These are phyloP conservation scores for Ochotona princeps DNA, from an alignment of 2,113 vertebrate species.

Conservation along the genomic window DNA sequence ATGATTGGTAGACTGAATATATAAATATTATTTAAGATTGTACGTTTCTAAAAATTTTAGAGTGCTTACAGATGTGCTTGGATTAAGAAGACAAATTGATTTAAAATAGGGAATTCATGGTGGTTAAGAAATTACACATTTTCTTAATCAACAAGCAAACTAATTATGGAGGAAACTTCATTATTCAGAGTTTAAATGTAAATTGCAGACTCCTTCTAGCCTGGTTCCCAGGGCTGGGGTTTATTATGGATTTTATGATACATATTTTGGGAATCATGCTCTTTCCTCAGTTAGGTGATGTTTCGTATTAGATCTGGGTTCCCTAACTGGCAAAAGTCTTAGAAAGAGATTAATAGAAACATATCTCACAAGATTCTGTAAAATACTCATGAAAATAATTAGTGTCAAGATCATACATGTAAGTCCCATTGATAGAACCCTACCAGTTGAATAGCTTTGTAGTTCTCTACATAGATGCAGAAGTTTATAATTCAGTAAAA, in stretches of 20 bases:
- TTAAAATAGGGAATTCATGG: constrained; percentile 22
- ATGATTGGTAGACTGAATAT: neutral
- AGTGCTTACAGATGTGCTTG: neutral
- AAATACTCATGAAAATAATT: neutral
- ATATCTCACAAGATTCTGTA: neutral
- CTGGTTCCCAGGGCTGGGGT: neutral
- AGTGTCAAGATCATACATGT: neutral
- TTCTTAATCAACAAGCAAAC: neutral
- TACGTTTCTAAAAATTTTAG: neutral
- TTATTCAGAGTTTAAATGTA: neutral
- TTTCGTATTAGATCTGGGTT: neutral
- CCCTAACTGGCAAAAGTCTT: neutral
- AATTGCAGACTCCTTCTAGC: neutral
- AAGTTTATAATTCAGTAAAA: neutral
- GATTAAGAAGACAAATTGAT: neutral
- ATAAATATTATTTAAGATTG: constrained; percentile 17
- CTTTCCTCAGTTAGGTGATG: neutral
- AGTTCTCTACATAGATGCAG: neutral
- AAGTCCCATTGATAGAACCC: neutral
- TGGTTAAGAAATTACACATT: neutral
- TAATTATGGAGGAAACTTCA: neutral
- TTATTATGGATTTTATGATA: neutral
- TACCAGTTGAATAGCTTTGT: neutral
- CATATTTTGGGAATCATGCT: neutral
- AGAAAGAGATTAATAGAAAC: neutral